Evolutionary conservation across 2,888 invertebrate genomes (phyloP).

Genomic region (Nemotelus nigrinus): DNA sequence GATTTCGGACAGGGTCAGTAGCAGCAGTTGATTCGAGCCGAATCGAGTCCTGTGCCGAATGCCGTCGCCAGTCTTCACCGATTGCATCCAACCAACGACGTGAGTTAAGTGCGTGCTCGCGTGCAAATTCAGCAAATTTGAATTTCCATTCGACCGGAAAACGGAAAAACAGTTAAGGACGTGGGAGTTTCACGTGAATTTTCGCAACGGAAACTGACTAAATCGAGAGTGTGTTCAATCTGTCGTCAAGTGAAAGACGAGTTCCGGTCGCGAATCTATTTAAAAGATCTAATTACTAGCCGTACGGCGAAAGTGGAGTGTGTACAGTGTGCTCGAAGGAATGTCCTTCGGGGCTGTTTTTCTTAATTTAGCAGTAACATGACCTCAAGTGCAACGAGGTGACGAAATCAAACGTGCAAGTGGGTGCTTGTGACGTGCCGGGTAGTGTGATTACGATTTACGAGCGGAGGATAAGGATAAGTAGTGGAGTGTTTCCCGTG

Average conservation of each 20-base stretch:
- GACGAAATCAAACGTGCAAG: background rate
- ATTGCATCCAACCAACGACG: background rate
- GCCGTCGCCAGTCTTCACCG: background rate
- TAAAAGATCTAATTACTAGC: background rate
- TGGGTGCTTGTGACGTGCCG: background rate
- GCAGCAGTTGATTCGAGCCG: background rate
- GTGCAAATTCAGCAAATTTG: constrained; percentile 10
- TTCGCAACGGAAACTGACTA: background rate
- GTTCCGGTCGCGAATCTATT: background rate
- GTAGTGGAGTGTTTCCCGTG: too few relatives aligned
- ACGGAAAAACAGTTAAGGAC: background rate
- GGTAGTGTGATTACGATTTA: too few relatives aligned
- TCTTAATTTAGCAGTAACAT: constrained; percentile 1
- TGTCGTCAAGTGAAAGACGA: constrained; percentile 5
- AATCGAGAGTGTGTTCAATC: background rate
- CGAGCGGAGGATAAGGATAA: too few relatives aligned
- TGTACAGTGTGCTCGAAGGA: background rate
- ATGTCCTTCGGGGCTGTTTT: background rate
- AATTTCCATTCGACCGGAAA: constrained; percentile 8
- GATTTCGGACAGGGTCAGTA: background rate
- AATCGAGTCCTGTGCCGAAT: background rate
- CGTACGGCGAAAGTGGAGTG: background rate
- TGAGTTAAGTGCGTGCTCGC: constrained; percentile 19
- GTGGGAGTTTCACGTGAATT: background rate
- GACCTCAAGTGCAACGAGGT: constrained; percentile 22